phyloP scores from a whole-genome alignment of 2,113 vertebrate species.

The Gulo gulo region DNA sequence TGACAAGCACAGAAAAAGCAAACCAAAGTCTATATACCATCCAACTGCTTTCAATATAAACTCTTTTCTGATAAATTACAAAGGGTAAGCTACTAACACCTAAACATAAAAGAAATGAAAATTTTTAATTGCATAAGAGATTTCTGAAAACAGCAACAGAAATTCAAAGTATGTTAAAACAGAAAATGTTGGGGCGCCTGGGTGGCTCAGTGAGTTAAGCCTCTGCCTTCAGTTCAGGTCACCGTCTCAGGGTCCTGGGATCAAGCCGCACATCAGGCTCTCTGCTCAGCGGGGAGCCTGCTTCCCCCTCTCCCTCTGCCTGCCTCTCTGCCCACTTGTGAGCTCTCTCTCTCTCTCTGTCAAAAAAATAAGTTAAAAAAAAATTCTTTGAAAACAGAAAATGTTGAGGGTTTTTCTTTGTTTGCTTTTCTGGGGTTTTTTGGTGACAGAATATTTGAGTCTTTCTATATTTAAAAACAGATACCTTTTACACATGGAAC shows the following conservation, averaged over 20 bases:
- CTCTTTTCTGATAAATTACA: not conserved
- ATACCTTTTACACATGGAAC: not conserved
- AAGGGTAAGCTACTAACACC: not conserved
- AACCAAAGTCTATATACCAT: not conserved
- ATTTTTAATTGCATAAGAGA: not conserved
- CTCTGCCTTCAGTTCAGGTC: too few relatives aligned
- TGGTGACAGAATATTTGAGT: not conserved
- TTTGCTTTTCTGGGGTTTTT: not conserved
- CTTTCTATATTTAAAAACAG: slow-evolving; percentile 32
- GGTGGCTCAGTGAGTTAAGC: too few relatives aligned
- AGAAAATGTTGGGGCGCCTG: not conserved
- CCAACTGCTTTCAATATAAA: not conserved
- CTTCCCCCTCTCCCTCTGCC: too few relatives aligned
- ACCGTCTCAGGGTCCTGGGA: too few relatives aligned
- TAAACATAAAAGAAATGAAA: not conserved
- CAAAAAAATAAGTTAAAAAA: too few relatives aligned
- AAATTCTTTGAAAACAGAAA: not conserved
- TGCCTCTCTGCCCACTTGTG: too few relatives aligned
- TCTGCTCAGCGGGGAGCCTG: too few relatives aligned
- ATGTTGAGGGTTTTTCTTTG: not conserved
- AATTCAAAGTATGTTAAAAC: not conserved
- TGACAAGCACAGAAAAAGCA: not conserved
- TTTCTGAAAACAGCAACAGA: not conserved
- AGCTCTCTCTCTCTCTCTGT: too few relatives aligned
- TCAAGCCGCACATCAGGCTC: too few relatives aligned